These are phyloP conservation scores for Elachura formosa DNA, from an alignment of 2,113 vertebrate genomes.

Conservation along the genomic window DNA sequence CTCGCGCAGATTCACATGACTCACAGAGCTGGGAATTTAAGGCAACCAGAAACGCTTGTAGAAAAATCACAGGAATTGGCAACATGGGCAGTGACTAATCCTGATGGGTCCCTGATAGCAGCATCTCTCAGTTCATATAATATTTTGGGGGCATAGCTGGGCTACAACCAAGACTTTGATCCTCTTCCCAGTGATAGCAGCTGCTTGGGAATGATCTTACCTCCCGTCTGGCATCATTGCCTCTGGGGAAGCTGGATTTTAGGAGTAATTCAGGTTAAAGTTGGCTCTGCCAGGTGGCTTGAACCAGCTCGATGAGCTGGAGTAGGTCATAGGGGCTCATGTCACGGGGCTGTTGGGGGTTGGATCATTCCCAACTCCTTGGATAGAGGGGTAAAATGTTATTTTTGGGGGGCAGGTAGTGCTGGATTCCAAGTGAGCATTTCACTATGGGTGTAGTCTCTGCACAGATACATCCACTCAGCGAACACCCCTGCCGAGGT, in stretches of 20 bases:
- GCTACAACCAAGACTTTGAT: conserved; percentile 17
- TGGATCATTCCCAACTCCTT: not conserved
- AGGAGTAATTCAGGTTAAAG: not conserved
- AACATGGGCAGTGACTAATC: not conserved
- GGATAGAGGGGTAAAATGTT: not conserved
- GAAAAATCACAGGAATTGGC: not conserved
- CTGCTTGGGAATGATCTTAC: not conserved
- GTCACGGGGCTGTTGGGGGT: rapidly evolving
- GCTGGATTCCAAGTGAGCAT: rapidly evolving
- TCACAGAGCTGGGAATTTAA: conserved; percentile 7
- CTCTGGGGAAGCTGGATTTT: not conserved
- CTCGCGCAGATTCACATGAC: not conserved
- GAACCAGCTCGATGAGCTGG: not conserved
- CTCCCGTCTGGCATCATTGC: not conserved
- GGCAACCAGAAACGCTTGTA: not conserved
- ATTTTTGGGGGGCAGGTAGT: not conserved
- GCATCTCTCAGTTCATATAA: not conserved
- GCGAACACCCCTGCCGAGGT: not conserved
- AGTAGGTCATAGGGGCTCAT: not conserved
- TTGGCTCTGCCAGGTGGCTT: not conserved
- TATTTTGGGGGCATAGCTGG: conserved; percentile 7
- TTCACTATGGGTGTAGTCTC: not conserved
- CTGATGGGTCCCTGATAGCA: conserved; percentile 21
- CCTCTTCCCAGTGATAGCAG: not conserved
- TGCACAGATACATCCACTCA: not conserved